Conservation (phyloP, 35 echinoderm and acorn worm species). For the Ophioderma brevispina region DNA sequence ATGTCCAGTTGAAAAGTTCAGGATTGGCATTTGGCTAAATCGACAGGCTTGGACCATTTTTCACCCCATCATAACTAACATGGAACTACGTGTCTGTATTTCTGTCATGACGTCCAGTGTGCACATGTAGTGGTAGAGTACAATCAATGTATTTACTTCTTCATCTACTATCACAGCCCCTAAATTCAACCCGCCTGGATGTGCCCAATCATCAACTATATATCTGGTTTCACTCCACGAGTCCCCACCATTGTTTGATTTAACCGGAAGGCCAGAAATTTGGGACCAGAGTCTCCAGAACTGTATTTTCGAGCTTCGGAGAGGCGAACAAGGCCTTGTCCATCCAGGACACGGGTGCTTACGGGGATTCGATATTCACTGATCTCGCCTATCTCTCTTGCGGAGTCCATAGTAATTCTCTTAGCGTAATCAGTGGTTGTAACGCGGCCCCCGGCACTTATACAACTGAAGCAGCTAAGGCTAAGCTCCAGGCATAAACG, state of each 20-base stretch:
- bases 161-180: slow-evolving; percentile 71
- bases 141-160: slow-evolving; percentile 46
- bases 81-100: slow-evolving; percentile 47
- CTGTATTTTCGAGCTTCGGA: slow-evolving; percentile 74
- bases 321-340: slow-evolving; percentile 67
- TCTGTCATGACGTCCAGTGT: background rate
- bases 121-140: slow-evolving; percentile 67
- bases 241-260: background rate
- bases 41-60: slow-evolving; percentile 60
- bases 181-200: slow-evolving; percentile 72
- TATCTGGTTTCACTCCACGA: slow-evolving; percentile 19
- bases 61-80: slow-evolving; percentile 60
- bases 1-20: slow-evolving; percentile 10
- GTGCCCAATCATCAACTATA: slow-evolving; percentile 53
- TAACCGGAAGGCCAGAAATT: slow-evolving; percentile 59
- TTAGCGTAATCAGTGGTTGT: background rate
- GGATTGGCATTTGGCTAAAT: slow-evolving; percentile 61
- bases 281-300: slow-evolving; percentile 50
- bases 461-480: no score
- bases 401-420: slow-evolving; percentile 53
- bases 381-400: slow-evolving; percentile 29
- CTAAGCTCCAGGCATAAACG: no score
- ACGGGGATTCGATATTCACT: slow-evolving; percentile 67
- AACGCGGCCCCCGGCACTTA: no score
- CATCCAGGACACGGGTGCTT: slow-evolving; percentile 42